phyloP scores from a whole-genome alignment of 2,113 vertebrate genomes.

The Syngnathus floridae region DNA sequence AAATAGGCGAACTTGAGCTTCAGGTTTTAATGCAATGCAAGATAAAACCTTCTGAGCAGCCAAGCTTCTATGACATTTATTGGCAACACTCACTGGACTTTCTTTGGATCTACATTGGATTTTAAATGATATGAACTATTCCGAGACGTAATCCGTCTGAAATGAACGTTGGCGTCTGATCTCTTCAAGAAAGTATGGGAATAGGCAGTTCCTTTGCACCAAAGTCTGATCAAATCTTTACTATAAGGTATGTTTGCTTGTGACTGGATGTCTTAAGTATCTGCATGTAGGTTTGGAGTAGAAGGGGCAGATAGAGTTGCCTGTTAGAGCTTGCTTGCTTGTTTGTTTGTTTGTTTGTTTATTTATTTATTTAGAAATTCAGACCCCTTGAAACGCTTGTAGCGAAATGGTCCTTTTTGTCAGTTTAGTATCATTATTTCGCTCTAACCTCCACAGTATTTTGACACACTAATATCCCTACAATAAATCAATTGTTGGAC shows the following conservation, averaged over 20 bases:
- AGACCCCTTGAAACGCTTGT: too few species aligned
- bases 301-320: background rate
- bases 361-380: too few species aligned
- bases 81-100: slow-evolving; percentile 21
- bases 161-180: slow-evolving; percentile 47
- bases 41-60: slow-evolving; percentile 1
- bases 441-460: too few species aligned
- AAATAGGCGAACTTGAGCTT: slow-evolving; percentile 16
- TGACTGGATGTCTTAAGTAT: background rate
- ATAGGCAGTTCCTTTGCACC: slow-evolving; percentile 84
- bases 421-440: too few species aligned
- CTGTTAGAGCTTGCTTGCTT: background rate
- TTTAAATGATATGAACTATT: slow-evolving; percentile 22
- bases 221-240: slow-evolving; percentile 79
- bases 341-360: too few species aligned
- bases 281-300: background rate
- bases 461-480: too few species aligned
- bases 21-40: slow-evolving; percentile 1
- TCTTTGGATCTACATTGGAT: slow-evolving; percentile 21
- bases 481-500: too few species aligned
- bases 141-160: slow-evolving; percentile 23
- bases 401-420: too few species aligned
- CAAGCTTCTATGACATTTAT: slow-evolving; percentile 16
- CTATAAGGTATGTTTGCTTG: slow-evolving; percentile 71
- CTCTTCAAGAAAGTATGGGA: slow-evolving; percentile 70